Evolutionary conservation across 2,797 vertebrate genomes (phyloP).

Genomic region (Tenualosa thibaudeaui): DNA sequence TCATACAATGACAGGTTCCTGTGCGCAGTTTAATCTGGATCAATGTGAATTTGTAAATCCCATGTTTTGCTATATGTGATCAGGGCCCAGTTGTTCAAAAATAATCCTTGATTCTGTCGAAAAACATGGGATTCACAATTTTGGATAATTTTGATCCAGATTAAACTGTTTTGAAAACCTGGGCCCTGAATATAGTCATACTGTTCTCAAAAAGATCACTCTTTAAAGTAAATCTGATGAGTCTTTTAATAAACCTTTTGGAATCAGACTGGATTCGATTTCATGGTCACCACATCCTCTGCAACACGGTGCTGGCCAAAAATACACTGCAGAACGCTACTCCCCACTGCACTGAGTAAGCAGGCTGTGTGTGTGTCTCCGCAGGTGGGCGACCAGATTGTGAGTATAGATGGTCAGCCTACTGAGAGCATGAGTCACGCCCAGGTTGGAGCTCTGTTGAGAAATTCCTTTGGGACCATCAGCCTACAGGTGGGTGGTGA

Average conservation of each 20-base stretch:
- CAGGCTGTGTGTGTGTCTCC: slow-evolving; percentile 15
- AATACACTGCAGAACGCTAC: background rate
- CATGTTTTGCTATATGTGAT: no score
- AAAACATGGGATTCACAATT: no score
- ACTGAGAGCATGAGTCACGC: slow-evolving; percentile 85
- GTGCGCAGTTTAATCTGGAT: no score
- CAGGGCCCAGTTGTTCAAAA: no score
- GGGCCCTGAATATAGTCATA: no score
- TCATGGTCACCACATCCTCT: background rate
- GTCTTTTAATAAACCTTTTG: background rate
- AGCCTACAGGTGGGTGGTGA: slow-evolving; percentile 79
- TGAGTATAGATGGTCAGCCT: slow-evolving; percentile 84
- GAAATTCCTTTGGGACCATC: slow-evolving; percentile 77
- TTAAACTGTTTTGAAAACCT: no score
- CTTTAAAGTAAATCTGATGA: no score
- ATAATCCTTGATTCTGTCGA: no score
- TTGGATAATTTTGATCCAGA: no score
- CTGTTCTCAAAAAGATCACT: background rate
- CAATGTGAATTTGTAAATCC: no score
- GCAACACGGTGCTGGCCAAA: background rate
- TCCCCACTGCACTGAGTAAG: background rate
- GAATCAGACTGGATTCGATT: background rate
- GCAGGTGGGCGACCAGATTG: slow-evolving; percentile 86
- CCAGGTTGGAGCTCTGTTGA: slow-evolving; percentile 82
- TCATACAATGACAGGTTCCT: background rate